Conservation (phyloP, 2,113 vertebrate species). For the Marmota monax region DNA sequence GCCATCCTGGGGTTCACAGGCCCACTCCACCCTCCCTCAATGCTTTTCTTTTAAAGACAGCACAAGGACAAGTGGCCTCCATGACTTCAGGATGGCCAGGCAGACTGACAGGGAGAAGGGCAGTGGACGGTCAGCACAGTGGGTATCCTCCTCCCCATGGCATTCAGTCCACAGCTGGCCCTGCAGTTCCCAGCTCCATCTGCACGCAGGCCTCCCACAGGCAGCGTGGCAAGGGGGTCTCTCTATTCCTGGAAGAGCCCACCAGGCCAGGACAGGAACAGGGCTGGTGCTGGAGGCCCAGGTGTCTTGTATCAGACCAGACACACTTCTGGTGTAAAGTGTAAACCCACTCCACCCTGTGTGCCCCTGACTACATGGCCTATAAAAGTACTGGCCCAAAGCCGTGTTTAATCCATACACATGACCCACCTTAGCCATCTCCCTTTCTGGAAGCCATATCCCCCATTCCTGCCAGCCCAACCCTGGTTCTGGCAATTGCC, state of each 20-base stretch:
- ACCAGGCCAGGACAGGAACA: background rate
- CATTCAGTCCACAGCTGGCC: background rate
- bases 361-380: background rate
- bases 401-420: background rate
- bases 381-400: background rate
- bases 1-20: background rate
- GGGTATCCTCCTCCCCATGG: background rate
- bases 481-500: background rate
- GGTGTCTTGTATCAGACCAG: too few relatives aligned
- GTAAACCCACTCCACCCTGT: too few relatives aligned
- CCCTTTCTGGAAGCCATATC: background rate
- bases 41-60: background rate
- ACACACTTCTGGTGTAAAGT: too few relatives aligned
- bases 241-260: background rate
- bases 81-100: background rate
- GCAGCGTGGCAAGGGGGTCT: too few relatives aligned
- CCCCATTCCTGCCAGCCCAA: background rate
- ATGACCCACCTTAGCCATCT: background rate
- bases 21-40: rapidly evolving
- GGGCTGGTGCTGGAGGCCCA: too few relatives aligned
- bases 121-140: too few relatives aligned
- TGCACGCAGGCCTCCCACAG: background rate
- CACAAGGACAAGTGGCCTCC: background rate
- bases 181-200: too few relatives aligned
- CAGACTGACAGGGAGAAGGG: background rate